These are phyloP conservation scores for Argyresthia albistria DNA, from an alignment of 2,888 invertebrate species.

Conservation along the genomic window DNA sequence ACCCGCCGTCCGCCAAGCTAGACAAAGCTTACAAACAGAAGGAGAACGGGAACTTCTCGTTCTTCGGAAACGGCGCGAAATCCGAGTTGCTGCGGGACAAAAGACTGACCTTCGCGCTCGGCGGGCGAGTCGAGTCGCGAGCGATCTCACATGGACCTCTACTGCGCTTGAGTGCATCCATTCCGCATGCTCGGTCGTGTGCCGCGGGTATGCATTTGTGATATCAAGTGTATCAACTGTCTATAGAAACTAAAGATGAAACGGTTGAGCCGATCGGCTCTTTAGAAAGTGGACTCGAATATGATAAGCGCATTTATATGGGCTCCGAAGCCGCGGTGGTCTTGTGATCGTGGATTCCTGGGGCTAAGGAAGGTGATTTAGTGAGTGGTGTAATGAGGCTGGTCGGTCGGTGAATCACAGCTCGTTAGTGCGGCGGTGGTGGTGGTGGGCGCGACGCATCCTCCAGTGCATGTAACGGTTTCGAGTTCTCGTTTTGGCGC, in stretches of 20 bases:
- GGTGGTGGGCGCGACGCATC: slow-evolving; percentile 19
- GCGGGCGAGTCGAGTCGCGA: slow-evolving; percentile 33
- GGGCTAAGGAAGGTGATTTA: not conserved
- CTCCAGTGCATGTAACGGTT: slow-evolving; percentile 51
- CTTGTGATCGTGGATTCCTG: not conserved
- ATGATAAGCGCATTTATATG: slow-evolving; percentile 36
- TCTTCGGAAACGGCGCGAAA: slow-evolving; percentile 63
- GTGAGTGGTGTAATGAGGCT: slow-evolving; percentile 20
- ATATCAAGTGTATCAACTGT: slow-evolving; percentile 59
- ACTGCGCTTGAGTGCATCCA: slow-evolving; percentile 22
- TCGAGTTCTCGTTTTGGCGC: slow-evolving; percentile 41
- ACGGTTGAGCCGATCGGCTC: slow-evolving; percentile 10
- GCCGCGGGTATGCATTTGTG: slow-evolving; percentile 53
- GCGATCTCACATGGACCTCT: slow-evolving; percentile 36
- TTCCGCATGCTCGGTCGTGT: slow-evolving; percentile 23
- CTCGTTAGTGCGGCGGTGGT: slow-evolving; percentile 2
- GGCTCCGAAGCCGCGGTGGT: slow-evolving; percentile 23
- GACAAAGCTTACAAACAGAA: slow-evolving; percentile 67
- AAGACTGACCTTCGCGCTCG: slow-evolving; percentile 47
- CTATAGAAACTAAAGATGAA: slow-evolving; percentile 34
- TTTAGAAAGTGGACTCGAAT: slow-evolving; percentile 26
- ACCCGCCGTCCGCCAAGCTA: slow-evolving; percentile 59
- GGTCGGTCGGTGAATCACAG: slow-evolving; percentile 16
- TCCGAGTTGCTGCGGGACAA: slow-evolving; percentile 66
- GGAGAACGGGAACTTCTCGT: slow-evolving; percentile 57